These are phyloP conservation scores for Hiodon alosoides DNA, from an alignment of 2,113 vertebrate genomes.

Conservation along the genomic window DNA sequence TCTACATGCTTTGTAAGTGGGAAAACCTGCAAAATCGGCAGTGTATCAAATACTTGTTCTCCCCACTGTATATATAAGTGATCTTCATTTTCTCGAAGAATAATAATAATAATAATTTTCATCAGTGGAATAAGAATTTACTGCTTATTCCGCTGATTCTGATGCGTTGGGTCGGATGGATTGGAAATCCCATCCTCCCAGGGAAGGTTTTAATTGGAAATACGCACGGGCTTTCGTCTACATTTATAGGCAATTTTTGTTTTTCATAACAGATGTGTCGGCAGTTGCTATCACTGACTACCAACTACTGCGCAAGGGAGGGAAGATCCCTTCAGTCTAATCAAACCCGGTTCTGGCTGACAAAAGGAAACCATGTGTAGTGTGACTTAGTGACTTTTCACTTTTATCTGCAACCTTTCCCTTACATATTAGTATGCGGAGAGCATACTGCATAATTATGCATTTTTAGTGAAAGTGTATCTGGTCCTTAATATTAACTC, in stretches of 20 bases:
- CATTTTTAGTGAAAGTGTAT: too few species aligned
- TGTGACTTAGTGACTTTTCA: not conserved
- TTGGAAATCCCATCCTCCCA: slow-evolving; percentile 17
- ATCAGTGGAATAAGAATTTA: not conserved
- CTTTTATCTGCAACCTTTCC: not conserved
- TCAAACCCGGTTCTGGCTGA: not conserved
- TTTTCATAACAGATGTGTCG: not conserved
- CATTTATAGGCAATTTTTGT: not conserved
- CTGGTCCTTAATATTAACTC: too few species aligned
- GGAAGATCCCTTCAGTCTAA: not conserved
- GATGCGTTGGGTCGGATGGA: slow-evolving; percentile 2
- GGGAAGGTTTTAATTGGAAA: slow-evolving; percentile 9
- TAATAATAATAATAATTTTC: not conserved
- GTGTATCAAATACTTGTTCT: too few species aligned
- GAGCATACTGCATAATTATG: too few species aligned
- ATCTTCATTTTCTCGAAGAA: slow-evolving; percentile 7
- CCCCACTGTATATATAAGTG: not conserved
- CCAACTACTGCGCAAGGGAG: not conserved
- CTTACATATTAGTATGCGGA: too few species aligned
- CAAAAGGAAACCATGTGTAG: not conserved
- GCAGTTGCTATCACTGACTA: not conserved
- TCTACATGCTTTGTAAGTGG: too few species aligned
- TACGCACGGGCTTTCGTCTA: not conserved
- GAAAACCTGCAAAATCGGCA: too few species aligned
- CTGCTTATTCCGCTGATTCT: not conserved